Conservation (phyloP, 2,797 vertebrate species). For the Rhadinocentrus ornatus region DNA sequence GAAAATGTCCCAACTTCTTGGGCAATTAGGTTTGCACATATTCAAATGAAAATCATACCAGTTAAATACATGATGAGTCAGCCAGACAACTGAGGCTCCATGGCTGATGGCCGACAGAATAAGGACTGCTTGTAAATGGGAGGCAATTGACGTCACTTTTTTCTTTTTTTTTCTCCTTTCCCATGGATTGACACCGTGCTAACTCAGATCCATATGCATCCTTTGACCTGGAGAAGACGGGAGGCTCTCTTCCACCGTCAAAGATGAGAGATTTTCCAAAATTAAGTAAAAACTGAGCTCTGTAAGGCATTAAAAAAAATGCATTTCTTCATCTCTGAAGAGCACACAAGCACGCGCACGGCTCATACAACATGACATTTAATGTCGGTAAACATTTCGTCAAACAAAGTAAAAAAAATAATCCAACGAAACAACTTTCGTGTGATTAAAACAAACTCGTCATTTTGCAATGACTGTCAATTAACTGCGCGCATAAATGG, state of each 20-base stretch:
- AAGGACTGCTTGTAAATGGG: constrained; percentile 7
- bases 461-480: constrained; percentile 92
- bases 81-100: too few species aligned
- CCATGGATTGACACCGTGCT: background rate
- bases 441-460: constrained; percentile 82
- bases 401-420: constrained; percentile 61
- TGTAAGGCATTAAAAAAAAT: constrained; percentile 10
- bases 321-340: background rate
- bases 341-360: constrained; percentile 2
- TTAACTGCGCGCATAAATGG: constrained; percentile 97
- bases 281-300: constrained; percentile 1
- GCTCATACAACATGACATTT: background rate
- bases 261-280: constrained; percentile 21
- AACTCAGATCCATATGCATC: constrained; percentile 10
- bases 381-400: constrained; percentile 43
- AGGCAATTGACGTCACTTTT: background rate
- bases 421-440: constrained; percentile 73
- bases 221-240: constrained; percentile 13
- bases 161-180: constrained; percentile 7
- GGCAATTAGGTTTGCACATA: background rate
- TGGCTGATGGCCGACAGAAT: constrained; percentile 2
- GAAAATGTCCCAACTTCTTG: background rate
- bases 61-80: background rate
- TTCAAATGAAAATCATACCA: background rate
- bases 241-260: constrained; percentile 7